A percentile compares a stretch with the other conserved stretches of the same genome.
These are phyloP conservation scores for Tragelaphus scriptus DNA, from an alignment of 2,113 vertebrate genomes.

Conservation along the genomic window DNA sequence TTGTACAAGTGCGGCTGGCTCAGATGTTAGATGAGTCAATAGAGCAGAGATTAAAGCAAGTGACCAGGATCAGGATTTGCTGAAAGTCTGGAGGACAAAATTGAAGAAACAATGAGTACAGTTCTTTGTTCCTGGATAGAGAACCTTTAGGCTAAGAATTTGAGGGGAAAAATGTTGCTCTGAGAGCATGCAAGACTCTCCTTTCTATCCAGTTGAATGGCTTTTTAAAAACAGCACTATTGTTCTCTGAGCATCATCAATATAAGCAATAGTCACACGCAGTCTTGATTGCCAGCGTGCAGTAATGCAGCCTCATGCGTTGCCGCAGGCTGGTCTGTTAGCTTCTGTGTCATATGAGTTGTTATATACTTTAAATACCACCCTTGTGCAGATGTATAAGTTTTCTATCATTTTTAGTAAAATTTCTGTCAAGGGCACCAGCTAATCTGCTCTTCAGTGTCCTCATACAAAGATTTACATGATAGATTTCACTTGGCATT, in stretches of 20 bases:
- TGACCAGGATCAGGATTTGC: background rate
- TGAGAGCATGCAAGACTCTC: background rate
- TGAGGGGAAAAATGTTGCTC: background rate
- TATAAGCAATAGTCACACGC: background rate
- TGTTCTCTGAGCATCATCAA: background rate
- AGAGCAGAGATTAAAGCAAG: background rate
- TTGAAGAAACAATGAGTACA: background rate
- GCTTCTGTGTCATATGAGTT: background rate
- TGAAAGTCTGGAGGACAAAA: background rate
- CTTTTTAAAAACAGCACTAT: background rate
- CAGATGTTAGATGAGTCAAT: background rate
- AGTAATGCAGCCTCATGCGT: background rate
- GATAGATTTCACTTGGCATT: conserved; percentile 60
- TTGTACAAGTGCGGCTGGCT: background rate
- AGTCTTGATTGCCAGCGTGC: background rate
- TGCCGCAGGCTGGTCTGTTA: background rate
- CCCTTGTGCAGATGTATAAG: background rate
- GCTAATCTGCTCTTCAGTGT: conserved; percentile 32
- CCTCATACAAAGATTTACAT: conserved; percentile 35
- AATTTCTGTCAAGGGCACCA: conserved; percentile 53
- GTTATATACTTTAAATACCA: conserved; percentile 17
- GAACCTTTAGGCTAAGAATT: background rate
- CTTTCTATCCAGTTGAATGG: background rate
- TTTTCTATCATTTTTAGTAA: background rate
- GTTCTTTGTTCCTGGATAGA: background rate